phyloP scores from a whole-genome alignment of 2,797 vertebrate species.

The Anas acuta region DNA sequence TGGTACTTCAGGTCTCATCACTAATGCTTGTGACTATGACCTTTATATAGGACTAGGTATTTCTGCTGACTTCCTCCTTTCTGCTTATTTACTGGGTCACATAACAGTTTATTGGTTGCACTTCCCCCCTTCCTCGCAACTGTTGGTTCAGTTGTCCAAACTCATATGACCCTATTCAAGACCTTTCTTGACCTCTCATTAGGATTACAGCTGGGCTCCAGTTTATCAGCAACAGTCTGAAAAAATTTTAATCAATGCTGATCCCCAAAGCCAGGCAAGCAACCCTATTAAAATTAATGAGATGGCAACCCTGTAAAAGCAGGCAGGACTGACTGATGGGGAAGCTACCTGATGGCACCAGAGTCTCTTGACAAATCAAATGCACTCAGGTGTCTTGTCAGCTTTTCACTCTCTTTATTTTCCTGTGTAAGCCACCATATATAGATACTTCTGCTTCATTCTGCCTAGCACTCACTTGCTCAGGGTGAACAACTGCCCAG shows the following conservation, averaged over 20 bases:
- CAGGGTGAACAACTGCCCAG: background rate
- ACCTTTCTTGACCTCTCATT: slow-evolving; percentile 45
- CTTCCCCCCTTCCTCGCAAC: background rate
- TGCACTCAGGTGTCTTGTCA: slow-evolving; percentile 35
- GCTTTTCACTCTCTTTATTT: slow-evolving; percentile 54
- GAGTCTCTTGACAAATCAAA: slow-evolving; percentile 39
- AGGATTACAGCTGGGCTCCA: slow-evolving; percentile 28
- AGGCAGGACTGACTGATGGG: slow-evolving; percentile 14
- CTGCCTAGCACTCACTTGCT: slow-evolving; percentile 53
- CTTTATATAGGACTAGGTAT: background rate
- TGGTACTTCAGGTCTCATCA: background rate
- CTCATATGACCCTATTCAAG: background rate
- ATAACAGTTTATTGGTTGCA: background rate
- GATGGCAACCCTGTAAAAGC: background rate
- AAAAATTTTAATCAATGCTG: slow-evolving; percentile 52
- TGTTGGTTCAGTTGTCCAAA: slow-evolving; percentile 13
- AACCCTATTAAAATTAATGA: slow-evolving; percentile 58
- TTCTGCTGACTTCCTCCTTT: background rate
- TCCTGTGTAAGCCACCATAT: background rate
- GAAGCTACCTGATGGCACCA: slow-evolving; percentile 39
- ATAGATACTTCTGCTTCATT: slow-evolving; percentile 47
- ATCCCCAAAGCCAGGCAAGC: background rate
- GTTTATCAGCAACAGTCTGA: slow-evolving; percentile 34
- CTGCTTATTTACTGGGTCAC: background rate
- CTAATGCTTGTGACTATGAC: background rate